Conservation (phyloP, 2,113 vertebrate species). For the Pristiophorus japonicus region DNA sequence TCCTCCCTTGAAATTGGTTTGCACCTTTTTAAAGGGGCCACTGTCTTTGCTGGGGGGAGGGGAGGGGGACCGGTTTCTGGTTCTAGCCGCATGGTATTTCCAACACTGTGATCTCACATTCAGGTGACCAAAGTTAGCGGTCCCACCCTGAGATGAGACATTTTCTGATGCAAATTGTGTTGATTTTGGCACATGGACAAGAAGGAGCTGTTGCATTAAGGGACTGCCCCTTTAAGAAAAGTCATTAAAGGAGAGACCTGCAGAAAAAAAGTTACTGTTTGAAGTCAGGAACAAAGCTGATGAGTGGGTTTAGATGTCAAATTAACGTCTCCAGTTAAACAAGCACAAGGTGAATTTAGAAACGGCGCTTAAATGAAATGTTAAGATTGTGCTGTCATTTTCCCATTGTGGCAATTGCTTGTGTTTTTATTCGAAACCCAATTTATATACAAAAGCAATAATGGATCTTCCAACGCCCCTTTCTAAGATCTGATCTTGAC, state of each 20-base stretch:
- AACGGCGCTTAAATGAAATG: background rate
- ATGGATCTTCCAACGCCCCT: background rate
- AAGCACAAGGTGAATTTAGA: background rate
- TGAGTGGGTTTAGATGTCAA: background rate
- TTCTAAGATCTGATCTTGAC: background rate
- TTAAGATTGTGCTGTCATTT: background rate
- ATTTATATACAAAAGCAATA: background rate
- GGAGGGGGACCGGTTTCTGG: background rate
- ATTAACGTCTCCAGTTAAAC: background rate
- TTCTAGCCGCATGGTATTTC: background rate
- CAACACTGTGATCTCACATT: background rate
- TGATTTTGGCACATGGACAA: background rate
- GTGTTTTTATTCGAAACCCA: background rate
- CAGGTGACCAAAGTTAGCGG: background rate
- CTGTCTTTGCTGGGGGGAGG: background rate
- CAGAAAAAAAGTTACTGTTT: background rate
- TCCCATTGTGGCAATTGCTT: background rate
- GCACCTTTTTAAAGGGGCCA: background rate
- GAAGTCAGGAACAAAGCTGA: background rate
- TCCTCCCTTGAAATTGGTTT: background rate
- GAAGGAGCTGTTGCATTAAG: background rate
- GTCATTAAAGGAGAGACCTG: background rate
- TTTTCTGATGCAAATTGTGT: background rate
- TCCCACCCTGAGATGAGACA: background rate
- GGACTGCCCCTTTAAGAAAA: background rate